Base-by-base conservation (phyloP, 1,140 invertebrate species). In the Trachymyrmex cornetzi region DNA sequence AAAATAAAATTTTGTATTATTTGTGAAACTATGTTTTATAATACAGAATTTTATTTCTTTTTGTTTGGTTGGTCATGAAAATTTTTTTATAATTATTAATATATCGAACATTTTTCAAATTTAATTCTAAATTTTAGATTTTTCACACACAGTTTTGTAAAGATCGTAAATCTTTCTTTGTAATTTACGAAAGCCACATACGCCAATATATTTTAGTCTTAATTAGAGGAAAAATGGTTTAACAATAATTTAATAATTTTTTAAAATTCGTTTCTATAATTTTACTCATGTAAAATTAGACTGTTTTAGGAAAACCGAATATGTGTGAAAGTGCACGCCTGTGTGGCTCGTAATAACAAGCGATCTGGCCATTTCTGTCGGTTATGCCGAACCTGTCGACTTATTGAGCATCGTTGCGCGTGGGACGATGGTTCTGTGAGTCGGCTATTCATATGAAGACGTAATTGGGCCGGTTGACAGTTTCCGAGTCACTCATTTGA, bases 401-500 rank as follows among this genome's bases (percentile, higher is more conserved):
- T 90, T 87, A 64, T 91, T 89, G 88, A 89, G 71, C 77, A 77
- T 69, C 24, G 87, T 82, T 90, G 84, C 91, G 91, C 92, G 93
- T 94, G 93, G 92, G 92, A 94, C 87, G 87, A 38, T 90, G 85
- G 86, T 87, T 90, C 86, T 66, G 89, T 92, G 87, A 61, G 86
- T 91, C 89, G 86, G 90, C 88, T 88, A 90, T 88, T 92, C 90
- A 85, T 94, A 93, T 92, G 93, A 94, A 94, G 93, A 94, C 92
- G 93, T 94, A 94, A 94, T 94, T 94, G 94, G 90, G 64, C 87
- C 90, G 92, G 90, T 87, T 94, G 93, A 94, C 93, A 94, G 94
- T 94, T 94, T 93, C 92, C 93, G 93, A 93, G 92, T 81, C 93
- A 90, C 90, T 95, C 92, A 95, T 95, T 95, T 94, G 94, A 95